A percentile compares a stretch with the other conserved stretches of the same genome.
Conservation (phyloP, 2,888 invertebrate genomes). For the Tetramorium bicarinatum region DNA sequence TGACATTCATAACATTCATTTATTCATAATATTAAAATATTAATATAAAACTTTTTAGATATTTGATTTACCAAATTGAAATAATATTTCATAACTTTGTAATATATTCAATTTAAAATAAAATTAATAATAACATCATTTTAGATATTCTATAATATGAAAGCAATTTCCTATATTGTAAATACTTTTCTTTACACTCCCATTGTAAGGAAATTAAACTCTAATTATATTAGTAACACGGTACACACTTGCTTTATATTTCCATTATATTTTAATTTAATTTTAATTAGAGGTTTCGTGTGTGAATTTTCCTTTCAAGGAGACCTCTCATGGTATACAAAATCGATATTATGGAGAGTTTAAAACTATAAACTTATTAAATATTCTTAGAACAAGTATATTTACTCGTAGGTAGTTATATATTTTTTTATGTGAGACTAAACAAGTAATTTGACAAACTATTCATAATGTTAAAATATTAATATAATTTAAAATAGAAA, state of each 20-base stretch:
- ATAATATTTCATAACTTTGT: neutral
- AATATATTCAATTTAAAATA: neutral
- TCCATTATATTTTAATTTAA: neutral
- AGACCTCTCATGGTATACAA: neutral
- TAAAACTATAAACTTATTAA: too few species aligned
- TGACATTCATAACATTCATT: too few species aligned
- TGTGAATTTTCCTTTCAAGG: neutral
- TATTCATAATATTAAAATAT: constrained; percentile 11
- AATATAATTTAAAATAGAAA: neutral
- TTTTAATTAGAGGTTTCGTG: neutral
- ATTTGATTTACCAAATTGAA: neutral
- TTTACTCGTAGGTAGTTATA: too few species aligned
- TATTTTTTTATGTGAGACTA: neutral
- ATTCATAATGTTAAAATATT: constrained; percentile 2
- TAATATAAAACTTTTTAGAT: neutral
- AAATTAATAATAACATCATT: neutral
- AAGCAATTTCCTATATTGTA: neutral
- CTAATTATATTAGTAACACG: too few species aligned
- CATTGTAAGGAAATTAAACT: neutral
- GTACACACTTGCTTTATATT: too few species aligned
- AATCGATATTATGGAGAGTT: neutral
- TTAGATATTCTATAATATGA: neutral
- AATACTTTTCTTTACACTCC: neutral
- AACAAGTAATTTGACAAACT: neutral
- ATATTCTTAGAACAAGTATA: too few species aligned